Conservation (phyloP, 2,113 vertebrate genomes). For the Nematolebias whitei region DNA sequence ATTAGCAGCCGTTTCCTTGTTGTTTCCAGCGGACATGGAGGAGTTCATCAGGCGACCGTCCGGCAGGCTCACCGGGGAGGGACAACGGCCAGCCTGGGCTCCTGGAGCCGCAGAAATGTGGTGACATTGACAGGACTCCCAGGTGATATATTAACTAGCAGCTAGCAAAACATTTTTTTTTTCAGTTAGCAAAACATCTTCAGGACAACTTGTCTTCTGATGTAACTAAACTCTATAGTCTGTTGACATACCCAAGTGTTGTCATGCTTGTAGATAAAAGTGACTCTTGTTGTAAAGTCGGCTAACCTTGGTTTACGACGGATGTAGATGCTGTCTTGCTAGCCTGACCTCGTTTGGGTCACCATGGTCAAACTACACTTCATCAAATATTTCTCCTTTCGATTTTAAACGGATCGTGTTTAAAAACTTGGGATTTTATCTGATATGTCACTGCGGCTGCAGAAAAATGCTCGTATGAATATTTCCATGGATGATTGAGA, state of each 20-base stretch:
- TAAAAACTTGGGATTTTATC: too few relatives aligned
- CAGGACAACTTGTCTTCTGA: neutral
- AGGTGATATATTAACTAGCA: slow-evolving; percentile 53
- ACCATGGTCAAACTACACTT: too few relatives aligned
- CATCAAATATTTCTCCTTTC: too few relatives aligned
- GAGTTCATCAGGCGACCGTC: neutral
- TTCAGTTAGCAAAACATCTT: slow-evolving; percentile 15
- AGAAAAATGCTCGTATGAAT: too few relatives aligned
- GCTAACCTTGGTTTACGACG: neutral
- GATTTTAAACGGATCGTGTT: too few relatives aligned
- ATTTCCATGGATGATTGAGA: too few relatives aligned
- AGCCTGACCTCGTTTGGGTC: too few relatives aligned
- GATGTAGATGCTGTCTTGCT: slow-evolving; percentile 25
- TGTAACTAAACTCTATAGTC: neutral
- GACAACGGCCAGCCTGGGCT: slow-evolving; percentile 2
- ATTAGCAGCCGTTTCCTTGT: neutral
- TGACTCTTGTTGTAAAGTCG: neutral
- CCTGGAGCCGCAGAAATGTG: slow-evolving; percentile 25
- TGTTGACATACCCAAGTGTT: neutral
- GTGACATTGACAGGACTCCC: slow-evolving; percentile 73
- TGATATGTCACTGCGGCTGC: too few relatives aligned
- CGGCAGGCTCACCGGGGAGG: slow-evolving; percentile 6
- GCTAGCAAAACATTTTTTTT: slow-evolving; percentile 15
- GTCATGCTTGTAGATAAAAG: neutral
- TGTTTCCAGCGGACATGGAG: slow-evolving; percentile 5